Percentiles rank a stretch among this genome's conserved stretches.
These are phyloP conservation scores for Zoanthus gigantus DNA, from an alignment of 92 coral and sea anemone species.

Conservation along the genomic window DNA sequence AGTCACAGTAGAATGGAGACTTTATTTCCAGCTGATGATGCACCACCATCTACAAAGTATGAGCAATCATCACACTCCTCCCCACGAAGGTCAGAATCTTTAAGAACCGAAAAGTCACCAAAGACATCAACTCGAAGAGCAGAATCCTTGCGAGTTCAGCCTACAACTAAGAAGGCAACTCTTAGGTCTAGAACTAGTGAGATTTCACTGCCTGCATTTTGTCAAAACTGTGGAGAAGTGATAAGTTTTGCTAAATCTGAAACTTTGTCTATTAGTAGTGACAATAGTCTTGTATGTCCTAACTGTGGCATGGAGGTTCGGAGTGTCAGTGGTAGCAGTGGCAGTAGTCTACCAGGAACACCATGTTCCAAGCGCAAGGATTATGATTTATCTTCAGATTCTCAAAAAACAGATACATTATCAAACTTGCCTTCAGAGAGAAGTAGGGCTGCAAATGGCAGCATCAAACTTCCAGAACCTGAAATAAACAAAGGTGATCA, in stretches of 20 bases:
- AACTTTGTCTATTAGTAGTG: conserved; percentile 13
- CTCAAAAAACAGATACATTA: conserved; percentile 14
- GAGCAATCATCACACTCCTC: conserved; percentile 8
- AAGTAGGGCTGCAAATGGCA: conserved; percentile 41
- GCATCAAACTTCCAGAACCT: conserved; percentile 26
- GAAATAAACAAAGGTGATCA: conserved; percentile 26
- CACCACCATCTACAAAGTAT: conserved; percentile 52
- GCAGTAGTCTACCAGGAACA: conserved; percentile 77
- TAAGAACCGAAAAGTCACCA: conserved; percentile 36
- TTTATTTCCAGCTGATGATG: conserved; percentile 73
- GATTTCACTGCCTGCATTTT: conserved; percentile 69
- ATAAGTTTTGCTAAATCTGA: conserved; percentile 29
- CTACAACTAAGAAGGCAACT: conserved; percentile 16
- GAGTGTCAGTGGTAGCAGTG: conserved; percentile 56
- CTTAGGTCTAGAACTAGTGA: conserved; percentile 61
- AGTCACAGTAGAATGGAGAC: conserved; percentile 64
- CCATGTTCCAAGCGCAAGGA: conserved; percentile 63
- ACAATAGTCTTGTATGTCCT: conserved; percentile 34
- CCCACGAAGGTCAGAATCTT: conserved; percentile 29
- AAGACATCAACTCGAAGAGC: conserved; percentile 33
- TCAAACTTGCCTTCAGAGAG: conserved; percentile 34
- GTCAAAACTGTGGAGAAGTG: conserved; percentile 79
- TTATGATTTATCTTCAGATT: conserved; percentile 46
- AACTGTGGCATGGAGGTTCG: conserved; percentile 47
- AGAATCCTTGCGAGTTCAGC: conserved; percentile 30